Evolutionary conservation across 2,113 vertebrate genomes (phyloP).

Genomic region (Sceloporus tristichus): DNA sequence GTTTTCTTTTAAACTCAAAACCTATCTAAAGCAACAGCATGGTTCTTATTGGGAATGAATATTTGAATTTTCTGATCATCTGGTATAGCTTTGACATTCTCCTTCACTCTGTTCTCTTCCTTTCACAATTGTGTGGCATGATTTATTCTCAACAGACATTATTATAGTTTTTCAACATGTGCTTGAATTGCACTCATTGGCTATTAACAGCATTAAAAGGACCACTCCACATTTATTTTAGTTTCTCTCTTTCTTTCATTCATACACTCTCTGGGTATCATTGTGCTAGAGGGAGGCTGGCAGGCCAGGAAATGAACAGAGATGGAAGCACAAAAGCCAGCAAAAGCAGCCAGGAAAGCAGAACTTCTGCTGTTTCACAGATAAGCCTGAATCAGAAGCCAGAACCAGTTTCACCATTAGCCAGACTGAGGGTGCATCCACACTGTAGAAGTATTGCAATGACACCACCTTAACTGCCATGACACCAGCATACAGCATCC

Average conservation of each 20-base stretch:
- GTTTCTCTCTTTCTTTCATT: accelerated
- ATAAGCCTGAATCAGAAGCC: not conserved
- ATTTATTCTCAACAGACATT: not conserved
- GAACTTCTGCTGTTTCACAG: not conserved
- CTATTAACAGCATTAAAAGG: not conserved
- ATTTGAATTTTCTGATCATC: not conserved
- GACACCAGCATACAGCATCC: no score
- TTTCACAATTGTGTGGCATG: not conserved
- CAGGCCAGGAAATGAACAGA: no score
- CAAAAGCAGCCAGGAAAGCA: not conserved
- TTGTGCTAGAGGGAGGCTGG: not conserved
- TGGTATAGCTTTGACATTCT: accelerated
- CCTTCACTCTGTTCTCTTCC: not conserved
- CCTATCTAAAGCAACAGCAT: not conserved
- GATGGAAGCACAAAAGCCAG: not conserved
- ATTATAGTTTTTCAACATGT: not conserved
- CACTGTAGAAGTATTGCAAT: no score
- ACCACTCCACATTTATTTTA: not conserved
- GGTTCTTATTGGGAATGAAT: accelerated
- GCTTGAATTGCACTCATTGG: accelerated
- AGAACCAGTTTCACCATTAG: not conserved
- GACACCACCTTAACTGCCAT: no score
- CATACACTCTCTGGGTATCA: not conserved
- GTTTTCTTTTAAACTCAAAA: accelerated
- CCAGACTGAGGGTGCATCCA: not conserved